Conservation (phyloP, 1,140 invertebrate species). For the Drosophila lowei region DNA sequence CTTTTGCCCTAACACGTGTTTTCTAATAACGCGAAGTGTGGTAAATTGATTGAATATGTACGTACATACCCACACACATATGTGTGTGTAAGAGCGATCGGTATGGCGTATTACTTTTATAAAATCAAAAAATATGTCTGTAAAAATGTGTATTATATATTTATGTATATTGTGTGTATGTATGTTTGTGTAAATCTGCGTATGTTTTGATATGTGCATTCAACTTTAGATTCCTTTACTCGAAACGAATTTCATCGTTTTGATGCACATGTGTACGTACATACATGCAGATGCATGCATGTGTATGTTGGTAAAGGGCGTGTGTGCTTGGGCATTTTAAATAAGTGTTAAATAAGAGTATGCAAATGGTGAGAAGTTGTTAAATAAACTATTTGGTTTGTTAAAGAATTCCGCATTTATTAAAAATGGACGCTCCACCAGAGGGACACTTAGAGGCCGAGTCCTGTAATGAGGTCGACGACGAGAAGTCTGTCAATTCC, state of each 20-base stretch:
- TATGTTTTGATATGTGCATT: no score
- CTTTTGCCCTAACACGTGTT: slow-evolving; percentile 39
- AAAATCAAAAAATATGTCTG: no score
- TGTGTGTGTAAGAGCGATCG: not conserved
- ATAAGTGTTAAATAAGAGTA: not conserved
- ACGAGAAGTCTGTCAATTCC: slow-evolving; percentile 66
- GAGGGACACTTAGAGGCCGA: slow-evolving; percentile 61
- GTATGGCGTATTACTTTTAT: slow-evolving; percentile 1
- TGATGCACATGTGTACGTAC: not conserved
- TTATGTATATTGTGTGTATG: no score
- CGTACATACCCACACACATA: slow-evolving; percentile 18
- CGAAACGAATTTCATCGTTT: no score
- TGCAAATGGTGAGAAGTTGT: not conserved
- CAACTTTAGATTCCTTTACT: no score
- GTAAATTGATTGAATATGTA: slow-evolving; percentile 27
- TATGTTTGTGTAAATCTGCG: no score
- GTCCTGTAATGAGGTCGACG: slow-evolving; percentile 66
- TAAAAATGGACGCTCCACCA: slow-evolving; percentile 64
- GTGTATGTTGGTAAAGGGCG: slow-evolving; percentile 11
- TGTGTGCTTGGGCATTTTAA: not conserved
- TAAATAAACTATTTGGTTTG: slow-evolving; percentile 8
- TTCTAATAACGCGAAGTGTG: slow-evolving; percentile 27
- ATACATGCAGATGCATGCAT: not conserved
- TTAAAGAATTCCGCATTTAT: slow-evolving; percentile 46
- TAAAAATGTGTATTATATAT: no score